phyloP scores from a whole-genome alignment of 2,797 vertebrate species.

The Emydoidea blandingii region DNA sequence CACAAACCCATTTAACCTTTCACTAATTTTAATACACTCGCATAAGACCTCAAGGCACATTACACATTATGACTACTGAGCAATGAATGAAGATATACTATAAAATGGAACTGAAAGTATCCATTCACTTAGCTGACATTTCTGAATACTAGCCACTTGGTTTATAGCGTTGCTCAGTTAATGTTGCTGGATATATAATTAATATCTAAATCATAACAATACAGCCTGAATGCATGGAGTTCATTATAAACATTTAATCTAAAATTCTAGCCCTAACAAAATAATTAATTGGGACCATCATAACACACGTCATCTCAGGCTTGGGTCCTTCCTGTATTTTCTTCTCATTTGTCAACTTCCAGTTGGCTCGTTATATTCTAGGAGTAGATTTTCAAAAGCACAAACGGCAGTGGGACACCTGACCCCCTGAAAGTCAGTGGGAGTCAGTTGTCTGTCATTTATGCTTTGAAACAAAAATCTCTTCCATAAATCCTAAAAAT shows the following conservation, averaged over 20 bases:
- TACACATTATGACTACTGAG: fast-evolving
- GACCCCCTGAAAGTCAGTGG: not conserved
- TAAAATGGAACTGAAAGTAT: not conserved
- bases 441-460: not conserved
- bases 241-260: not conserved
- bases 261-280: not conserved
- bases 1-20: not conserved
- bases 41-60: not conserved
- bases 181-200: not conserved
- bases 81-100: not conserved
- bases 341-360: not conserved
- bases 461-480: not conserved
- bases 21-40: slow-evolving; percentile 1
- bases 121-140: not conserved
- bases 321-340: not conserved
- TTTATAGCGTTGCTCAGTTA: not conserved
- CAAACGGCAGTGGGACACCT: not conserved
- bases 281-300: not conserved
- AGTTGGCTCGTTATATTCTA: not conserved
- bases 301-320: not conserved
- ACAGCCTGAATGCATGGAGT: not conserved
- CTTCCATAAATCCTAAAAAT: not conserved
- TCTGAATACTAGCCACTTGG: not conserved
- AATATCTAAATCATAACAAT: not conserved
- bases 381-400: not conserved